Evolutionary conservation across 30 jellyfish, hydroid and myxozoan species (phyloP), one percentile per base, ranked within the genome.

Genomic region (Hydractinia symbiolongicarpus): DNA sequence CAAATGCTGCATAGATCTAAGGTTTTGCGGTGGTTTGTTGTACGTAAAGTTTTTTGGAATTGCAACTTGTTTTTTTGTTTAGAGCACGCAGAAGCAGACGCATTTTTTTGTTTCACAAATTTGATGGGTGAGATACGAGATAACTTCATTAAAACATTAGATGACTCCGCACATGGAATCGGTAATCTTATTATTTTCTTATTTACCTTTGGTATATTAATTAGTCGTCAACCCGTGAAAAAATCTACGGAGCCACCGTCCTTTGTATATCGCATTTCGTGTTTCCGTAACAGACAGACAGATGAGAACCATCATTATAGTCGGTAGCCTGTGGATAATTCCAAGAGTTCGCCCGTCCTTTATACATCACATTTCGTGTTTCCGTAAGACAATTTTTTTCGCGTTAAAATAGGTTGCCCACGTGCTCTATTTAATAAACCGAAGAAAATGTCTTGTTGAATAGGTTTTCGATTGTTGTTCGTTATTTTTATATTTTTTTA

Each of bases 61-160:
- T 30, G 44, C 44, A 30, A 0, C 44, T 30, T 64, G 9, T 44
- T 4, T 7, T 77, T 20, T 19, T 17, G 13, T 49, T 81, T 76
- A 15, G 84, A 93, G 96, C 85, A 93, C 66, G 98, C 98, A 1
- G 98, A 93, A 67, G 90, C 95, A 6, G 98, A 93, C 61, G 83
- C 95, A 1, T 93, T 93, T 54, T 93, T 87, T 82, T 93, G 98
- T 72, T 93, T 93, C 77, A 79, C 98, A 53, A 87, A 83, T 81
- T 67, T 93, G 77, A 93, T 93, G 98, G 98, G 96, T 54, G 98
- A 93, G 64, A 93, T 93, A 5, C 90, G 88, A 52, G 98, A 93
- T 70, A 84, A 93, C 68, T 93, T 93, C 60, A 81, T 83, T 79
- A 93, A 93, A 76, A 84, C 96, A 16, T 79, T 93, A 13, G 98